Evolutionary conservation across 2,888 invertebrate species (phyloP).

Genomic region (Vesta saturnalis): DNA sequence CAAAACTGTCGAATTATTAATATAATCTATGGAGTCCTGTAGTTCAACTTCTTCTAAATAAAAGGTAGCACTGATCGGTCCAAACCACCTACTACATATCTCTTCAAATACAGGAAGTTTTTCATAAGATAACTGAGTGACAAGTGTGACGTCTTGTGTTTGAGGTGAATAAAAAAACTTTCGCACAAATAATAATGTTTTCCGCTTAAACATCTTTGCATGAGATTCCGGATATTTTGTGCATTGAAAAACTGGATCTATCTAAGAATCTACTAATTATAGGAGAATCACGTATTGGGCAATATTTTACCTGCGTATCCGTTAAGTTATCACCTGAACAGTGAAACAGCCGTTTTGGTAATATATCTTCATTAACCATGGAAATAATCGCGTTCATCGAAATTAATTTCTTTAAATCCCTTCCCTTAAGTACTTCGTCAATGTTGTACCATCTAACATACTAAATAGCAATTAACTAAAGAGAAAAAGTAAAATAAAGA

Average conservation of each 20-base stretch:
- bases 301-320: no score
- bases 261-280: no score
- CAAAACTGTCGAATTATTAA: background rate
- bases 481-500: no score
- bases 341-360: background rate
- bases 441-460: no score
- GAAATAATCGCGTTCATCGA: background rate
- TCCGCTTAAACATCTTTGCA: background rate
- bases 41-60: background rate
- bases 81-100: background rate
- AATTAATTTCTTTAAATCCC: background rate
- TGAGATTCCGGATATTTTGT: background rate
- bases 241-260: no score
- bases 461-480: no score
- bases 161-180: background rate
- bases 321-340: background rate
- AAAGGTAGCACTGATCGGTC: background rate
- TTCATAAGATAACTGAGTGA: background rate
- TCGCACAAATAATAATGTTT: background rate
- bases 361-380: background rate
- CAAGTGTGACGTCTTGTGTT: background rate
- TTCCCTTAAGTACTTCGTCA: background rate
- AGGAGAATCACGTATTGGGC: no score
- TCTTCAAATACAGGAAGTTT: background rate
- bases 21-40: background rate